Evolutionary conservation across 2,113 vertebrate species (phyloP).

Genomic region (Cairina moschata): DNA sequence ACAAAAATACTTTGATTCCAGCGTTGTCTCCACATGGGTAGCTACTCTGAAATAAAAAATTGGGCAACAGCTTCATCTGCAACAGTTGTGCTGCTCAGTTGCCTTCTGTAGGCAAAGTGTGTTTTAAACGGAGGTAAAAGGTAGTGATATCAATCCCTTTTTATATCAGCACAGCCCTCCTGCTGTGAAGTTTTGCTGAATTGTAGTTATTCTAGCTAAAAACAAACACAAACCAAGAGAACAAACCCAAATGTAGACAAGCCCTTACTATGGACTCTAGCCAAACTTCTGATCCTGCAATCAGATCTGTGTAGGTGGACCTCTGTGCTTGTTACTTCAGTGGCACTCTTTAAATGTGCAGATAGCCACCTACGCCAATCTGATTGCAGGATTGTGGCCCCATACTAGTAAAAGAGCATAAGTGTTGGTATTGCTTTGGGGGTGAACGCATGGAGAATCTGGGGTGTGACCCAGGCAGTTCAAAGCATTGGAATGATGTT

Average conservation of each 20-base stretch:
- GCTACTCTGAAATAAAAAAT: not conserved
- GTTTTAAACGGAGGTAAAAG: not conserved
- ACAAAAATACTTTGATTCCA: constrained; percentile 2
- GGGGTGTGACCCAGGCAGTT: not conserved
- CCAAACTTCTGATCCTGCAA: not conserved
- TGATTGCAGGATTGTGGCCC: not conserved
- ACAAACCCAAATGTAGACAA: not conserved
- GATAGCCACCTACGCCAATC: not conserved
- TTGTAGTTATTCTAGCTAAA: not conserved
- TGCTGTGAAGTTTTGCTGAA: not conserved
- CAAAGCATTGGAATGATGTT: not conserved
- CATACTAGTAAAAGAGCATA: not conserved
- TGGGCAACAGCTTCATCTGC: not conserved
- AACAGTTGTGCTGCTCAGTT: not conserved
- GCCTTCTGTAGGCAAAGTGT: not conserved
- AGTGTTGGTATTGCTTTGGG: not conserved
- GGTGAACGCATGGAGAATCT: not conserved
- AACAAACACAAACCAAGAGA: not conserved
- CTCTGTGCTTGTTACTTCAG: not conserved
- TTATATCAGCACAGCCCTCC: not conserved
- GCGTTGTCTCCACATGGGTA: not conserved
- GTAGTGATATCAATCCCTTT: not conserved
- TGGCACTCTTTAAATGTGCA: not conserved
- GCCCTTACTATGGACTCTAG: not conserved
- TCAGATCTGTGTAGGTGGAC: not conserved